Percentiles rank a stretch among this genome's conserved stretches.
Conservation (phyloP, 2,888 invertebrate genomes). For the Punctoribates punctum region DNA sequence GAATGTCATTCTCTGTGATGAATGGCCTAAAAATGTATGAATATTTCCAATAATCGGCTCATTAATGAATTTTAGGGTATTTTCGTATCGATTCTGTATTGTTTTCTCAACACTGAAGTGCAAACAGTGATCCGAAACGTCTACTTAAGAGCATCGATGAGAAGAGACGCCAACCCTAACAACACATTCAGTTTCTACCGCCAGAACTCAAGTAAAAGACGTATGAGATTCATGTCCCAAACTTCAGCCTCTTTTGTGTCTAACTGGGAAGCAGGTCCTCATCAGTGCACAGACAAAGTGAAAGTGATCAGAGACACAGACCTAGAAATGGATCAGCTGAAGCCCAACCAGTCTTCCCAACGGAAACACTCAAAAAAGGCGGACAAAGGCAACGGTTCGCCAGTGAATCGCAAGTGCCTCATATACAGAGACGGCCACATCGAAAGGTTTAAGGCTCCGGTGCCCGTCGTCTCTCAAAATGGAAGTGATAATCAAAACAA, state of each 20-base stretch:
- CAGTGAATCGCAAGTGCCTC: neutral
- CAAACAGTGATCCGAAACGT: constrained; percentile 48
- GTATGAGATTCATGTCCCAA: constrained; percentile 41
- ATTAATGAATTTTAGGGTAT: constrained; percentile 46
- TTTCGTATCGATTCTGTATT: constrained; percentile 48
- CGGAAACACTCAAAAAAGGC: neutral
- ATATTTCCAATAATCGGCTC: neutral
- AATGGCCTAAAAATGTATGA: neutral
- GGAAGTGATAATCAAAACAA: neutral
- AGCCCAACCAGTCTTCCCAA: constrained; percentile 6
- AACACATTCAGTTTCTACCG: constrained; percentile 43
- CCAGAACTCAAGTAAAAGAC: constrained; percentile 46
- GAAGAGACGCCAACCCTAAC: constrained; percentile 47
- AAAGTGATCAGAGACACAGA: neutral
- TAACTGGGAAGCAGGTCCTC: constrained; percentile 44
- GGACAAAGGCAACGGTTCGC: neutral
- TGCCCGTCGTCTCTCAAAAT: neutral
- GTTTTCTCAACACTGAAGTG: constrained; percentile 49
- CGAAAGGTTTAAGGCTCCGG: neutral
- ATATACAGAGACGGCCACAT: neutral
- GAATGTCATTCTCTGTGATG: too few species aligned
- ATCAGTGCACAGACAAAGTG: neutral
- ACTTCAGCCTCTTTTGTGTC: constrained; percentile 46
- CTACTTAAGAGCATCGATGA: constrained; percentile 46
- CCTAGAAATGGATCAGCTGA: neutral